Conservation (phyloP, 2,797 vertebrate genomes). For the Danio choprae region DNA sequence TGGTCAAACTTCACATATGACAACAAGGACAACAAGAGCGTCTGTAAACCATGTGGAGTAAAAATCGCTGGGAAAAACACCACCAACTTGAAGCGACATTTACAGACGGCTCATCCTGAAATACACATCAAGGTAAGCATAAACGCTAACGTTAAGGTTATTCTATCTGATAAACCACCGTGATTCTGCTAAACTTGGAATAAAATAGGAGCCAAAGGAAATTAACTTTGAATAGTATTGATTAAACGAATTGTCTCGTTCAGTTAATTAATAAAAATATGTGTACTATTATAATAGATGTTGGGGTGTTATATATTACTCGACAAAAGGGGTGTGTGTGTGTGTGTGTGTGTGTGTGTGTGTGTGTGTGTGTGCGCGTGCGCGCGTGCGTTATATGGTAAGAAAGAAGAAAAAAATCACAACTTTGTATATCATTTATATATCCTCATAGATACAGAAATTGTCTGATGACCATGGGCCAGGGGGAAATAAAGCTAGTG, state of each 20-base stretch:
- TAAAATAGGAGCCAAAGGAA: not conserved
- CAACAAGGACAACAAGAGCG: too few relatives aligned
- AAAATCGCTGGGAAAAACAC: too few relatives aligned
- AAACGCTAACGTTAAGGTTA: too few relatives aligned
- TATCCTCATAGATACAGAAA: not conserved
- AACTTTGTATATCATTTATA: not conserved
- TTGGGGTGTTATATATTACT: not conserved
- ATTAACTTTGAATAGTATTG: not conserved
- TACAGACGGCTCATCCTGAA: too few relatives aligned
- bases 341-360: not conserved
- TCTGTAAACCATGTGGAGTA: too few relatives aligned
- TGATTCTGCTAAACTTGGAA: too few relatives aligned
- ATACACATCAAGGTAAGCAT: too few relatives aligned
- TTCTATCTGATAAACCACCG: too few relatives aligned
- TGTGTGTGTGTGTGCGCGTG: too few relatives aligned
- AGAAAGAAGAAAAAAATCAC: not conserved
- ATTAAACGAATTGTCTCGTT: conserved; percentile 6
- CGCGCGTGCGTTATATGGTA: too few relatives aligned
- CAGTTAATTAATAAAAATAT: not conserved
- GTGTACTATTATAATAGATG: conserved; percentile 1
- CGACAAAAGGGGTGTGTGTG: not conserved
- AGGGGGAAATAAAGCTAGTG: not conserved
- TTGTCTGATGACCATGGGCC: not conserved
- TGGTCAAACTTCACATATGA: too few relatives aligned
- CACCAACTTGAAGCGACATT: too few relatives aligned